Percentiles rank a stretch among this genome's conserved stretches.
These are phyloP conservation scores for Pomatostomus ruficeps DNA, from an alignment of 2,113 vertebrate species.

Conservation along the genomic window DNA sequence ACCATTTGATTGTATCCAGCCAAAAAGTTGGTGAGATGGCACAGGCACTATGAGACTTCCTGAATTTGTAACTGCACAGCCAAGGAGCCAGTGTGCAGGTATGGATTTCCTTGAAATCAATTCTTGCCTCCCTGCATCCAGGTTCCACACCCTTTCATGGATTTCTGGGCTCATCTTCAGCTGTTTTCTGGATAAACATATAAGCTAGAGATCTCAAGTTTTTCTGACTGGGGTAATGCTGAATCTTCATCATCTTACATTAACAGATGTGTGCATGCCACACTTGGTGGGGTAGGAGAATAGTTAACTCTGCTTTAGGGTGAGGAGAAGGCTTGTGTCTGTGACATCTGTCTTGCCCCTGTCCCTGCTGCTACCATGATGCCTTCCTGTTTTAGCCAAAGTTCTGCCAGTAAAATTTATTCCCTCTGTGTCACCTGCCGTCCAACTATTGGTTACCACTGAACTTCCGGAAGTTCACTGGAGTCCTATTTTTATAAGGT, in stretches of 20 bases:
- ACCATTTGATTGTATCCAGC: background rate
- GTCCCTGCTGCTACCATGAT: background rate
- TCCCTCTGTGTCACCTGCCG: background rate
- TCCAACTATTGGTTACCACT: background rate
- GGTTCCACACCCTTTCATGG: background rate
- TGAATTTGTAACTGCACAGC: background rate
- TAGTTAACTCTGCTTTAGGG: background rate
- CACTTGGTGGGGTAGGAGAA: background rate
- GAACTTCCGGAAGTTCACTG: background rate
- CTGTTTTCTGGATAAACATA: background rate
- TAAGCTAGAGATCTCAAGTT: background rate
- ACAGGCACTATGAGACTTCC: background rate
- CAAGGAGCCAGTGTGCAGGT: background rate
- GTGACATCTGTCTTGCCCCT: background rate
- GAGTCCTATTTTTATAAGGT: background rate
- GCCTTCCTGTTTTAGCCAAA: background rate
- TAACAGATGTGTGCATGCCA: background rate
- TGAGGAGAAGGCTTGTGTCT: background rate
- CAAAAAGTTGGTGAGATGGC: background rate
- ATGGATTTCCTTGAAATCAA: background rate
- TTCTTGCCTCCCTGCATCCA: background rate
- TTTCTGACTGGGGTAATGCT: background rate
- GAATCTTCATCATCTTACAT: accelerated
- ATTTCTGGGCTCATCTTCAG: background rate
- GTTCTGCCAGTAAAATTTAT: background rate